Percentiles rank a stretch among this genome's conserved stretches.
phyloP scores from a whole-genome alignment of 2,888 invertebrate genomes.

The Matsumyia berberina region DNA sequence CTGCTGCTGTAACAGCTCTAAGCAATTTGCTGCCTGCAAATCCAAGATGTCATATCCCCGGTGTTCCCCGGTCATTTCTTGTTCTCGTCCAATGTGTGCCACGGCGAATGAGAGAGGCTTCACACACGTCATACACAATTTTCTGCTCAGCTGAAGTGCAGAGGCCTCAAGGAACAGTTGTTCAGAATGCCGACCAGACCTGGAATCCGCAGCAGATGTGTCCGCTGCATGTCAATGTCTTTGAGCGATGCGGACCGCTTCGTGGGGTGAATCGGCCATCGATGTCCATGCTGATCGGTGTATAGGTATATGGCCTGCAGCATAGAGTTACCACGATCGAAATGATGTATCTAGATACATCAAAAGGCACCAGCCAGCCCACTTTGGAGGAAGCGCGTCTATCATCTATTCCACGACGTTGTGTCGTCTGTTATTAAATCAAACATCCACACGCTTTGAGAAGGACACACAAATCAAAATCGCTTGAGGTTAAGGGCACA shows the following conservation, averaged over 20 bases:
- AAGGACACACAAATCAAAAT: slow-evolving; percentile 74
- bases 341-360: slow-evolving; percentile 62
- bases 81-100: slow-evolving; percentile 45
- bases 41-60: slow-evolving; percentile 69
- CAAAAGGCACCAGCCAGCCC: slow-evolving; percentile 68
- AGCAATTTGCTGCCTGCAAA: slow-evolving; percentile 65
- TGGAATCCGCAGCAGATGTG: slow-evolving; percentile 70
- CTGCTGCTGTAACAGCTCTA: slow-evolving; percentile 53
- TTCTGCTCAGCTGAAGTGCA: too few species aligned
- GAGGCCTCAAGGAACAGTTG: too few species aligned
- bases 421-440: slow-evolving; percentile 76
- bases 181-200: slow-evolving; percentile 33
- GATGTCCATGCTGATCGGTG: slow-evolving; percentile 38
- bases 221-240: slow-evolving; percentile 69
- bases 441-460: slow-evolving; percentile 38
- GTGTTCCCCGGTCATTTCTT: slow-evolving; percentile 12
- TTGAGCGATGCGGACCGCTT: slow-evolving; percentile 32
- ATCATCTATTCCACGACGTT: slow-evolving; percentile 61
- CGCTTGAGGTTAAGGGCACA: slow-evolving; percentile 69
- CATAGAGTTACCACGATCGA: slow-evolving; percentile 18
- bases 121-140: slow-evolving; percentile 53
- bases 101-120: slow-evolving; percentile 41
- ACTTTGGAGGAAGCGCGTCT: slow-evolving; percentile 72
- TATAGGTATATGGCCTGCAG: slow-evolving; percentile 44
- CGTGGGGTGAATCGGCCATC: slow-evolving; percentile 55